These are phyloP conservation scores for Neotoxoptera formosana DNA, from an alignment of 1,140 invertebrate genomes.

Conservation along the genomic window DNA sequence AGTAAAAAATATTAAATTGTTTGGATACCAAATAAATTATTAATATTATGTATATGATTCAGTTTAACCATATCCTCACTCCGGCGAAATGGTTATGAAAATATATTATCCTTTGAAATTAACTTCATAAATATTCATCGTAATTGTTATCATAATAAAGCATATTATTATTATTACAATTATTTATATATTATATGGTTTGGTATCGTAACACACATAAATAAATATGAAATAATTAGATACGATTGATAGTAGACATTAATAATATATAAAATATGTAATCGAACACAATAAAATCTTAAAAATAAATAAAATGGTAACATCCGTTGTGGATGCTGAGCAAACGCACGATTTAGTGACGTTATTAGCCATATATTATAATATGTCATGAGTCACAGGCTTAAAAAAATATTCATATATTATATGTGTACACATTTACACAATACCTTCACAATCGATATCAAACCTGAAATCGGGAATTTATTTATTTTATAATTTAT, in stretches of 20 bases:
- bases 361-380: neutral
- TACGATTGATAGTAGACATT: neutral
- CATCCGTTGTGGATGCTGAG: neutral
- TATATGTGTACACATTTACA: neutral
- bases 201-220: neutral
- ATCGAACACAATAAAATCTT: neutral
- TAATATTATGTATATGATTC: neutral
- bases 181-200: neutral
- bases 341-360: neutral
- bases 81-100: neutral
- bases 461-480: neutral
- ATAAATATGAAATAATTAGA: neutral
- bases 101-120: neutral
- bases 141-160: neutral
- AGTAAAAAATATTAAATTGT: neutral
- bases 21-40: neutral
- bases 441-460: neutral
- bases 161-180: neutral
- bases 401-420: neutral
- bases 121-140: neutral
- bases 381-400: neutral
- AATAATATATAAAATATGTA: neutral
- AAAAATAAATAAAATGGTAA: neutral
- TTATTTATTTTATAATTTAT: constrained; percentile 14
- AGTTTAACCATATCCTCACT: neutral